Base-by-base conservation (phyloP, 2,113 vertebrate genomes). In the Chionomys nivalis region DNA sequence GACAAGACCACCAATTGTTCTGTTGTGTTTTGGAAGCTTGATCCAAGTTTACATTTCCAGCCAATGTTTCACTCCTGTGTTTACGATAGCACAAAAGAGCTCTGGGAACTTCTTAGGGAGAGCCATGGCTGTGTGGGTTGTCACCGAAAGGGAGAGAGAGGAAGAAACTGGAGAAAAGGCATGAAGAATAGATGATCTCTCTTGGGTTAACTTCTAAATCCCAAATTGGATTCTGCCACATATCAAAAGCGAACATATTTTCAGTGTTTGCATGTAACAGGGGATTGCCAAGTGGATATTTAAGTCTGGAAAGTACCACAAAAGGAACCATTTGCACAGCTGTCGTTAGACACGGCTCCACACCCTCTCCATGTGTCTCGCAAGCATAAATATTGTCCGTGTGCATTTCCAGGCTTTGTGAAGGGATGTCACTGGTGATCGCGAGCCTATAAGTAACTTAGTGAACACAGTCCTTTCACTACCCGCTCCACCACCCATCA, bases 1-100 rank as follows among this genome's bases (percentile, higher is more conserved):
- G 96, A 97, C 96, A 96, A 98, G 98, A 97, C 96, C 97, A 97
- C 98, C 97, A 97, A 97, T 98, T 98, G 97, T 98, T 98, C 97
- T 98, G 95, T 72, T 98, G 98, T 98, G 97, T 98, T 98, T 98
- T 97, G 98, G 95, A 95, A 98, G 94, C 87, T 93, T 95, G 79
- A 2, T 95, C 98, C 98, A 98, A 99, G 98, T 98, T 99, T 98
- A 97, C 98, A 98, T 97, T 98, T 97, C 89, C 92, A 97, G 97
- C 96, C 90, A 95, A 44, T 33, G 55, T 98, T 97, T 98, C 95
- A 95, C 98, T 97, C 97, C 66, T 85, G 31, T 97, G 97, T 98
- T 98, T 98, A 95, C 96, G 96, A 96, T 63, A 90, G 96, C 97
- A 96, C 93, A 88, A 89, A 96, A 96, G 94, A 98, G 82, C 96